A percentile compares a stretch with the other conserved stretches of the same genome.
phyloP scores from a whole-genome alignment of 2,113 vertebrate genomes.

The Motacilla alba region DNA sequence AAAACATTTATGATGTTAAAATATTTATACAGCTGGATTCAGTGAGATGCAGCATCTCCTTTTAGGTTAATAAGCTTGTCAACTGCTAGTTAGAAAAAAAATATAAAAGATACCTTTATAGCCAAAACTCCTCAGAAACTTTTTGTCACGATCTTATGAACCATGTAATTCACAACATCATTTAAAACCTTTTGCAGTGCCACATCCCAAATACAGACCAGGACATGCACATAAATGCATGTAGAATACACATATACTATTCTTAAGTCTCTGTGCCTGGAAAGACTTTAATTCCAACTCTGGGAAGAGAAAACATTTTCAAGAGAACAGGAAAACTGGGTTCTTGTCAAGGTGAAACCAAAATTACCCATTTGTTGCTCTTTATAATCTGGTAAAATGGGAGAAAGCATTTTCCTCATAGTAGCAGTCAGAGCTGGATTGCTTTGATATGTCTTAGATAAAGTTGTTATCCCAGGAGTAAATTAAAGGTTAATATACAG shows the following conservation, averaged over 20 bases:
- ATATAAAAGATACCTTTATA: not conserved
- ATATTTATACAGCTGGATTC: slow-evolving; percentile 57
- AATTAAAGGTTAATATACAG: not conserved
- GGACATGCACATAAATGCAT: not conserved
- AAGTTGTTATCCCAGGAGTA: not conserved
- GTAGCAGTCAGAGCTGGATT: not conserved
- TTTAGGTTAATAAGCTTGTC: slow-evolving; percentile 53
- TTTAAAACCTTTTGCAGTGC: not conserved
- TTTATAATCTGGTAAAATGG: not conserved
- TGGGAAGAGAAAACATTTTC: not conserved
- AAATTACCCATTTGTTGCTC: not conserved
- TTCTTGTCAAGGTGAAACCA: not conserved
- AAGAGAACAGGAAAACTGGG: not conserved
- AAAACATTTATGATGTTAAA: slow-evolving; percentile 39
- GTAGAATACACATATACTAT: not conserved
- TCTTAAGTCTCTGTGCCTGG: not conserved
- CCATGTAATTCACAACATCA: not conserved
- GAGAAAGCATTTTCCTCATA: not conserved
- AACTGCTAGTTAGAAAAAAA: not conserved
- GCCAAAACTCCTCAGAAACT: not conserved
- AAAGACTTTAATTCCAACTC: not conserved
- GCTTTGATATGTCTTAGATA: not conserved
- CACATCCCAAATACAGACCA: not conserved
- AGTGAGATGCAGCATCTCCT: slow-evolving; percentile 19
- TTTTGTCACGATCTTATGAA: not conserved